Evolutionary conservation across 2,797 vertebrate genomes (phyloP).

Genomic region (Manis javanica): DNA sequence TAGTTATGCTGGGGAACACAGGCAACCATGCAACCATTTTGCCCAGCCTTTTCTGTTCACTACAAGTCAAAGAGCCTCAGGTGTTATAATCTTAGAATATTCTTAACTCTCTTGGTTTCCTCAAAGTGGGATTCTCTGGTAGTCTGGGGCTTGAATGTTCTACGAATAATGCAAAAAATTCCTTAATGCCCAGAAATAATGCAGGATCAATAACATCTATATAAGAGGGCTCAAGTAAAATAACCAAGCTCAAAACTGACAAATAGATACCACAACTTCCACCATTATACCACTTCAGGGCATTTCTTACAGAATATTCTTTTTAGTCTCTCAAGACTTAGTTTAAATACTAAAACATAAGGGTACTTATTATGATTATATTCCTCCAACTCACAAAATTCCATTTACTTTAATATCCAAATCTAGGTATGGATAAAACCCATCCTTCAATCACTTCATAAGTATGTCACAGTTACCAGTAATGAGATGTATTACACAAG

Average conservation of each 20-base stretch:
- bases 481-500: background rate
- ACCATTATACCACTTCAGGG: background rate
- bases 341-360: conserved; percentile 28
- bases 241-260: background rate
- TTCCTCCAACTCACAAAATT: background rate
- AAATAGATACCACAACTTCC: background rate
- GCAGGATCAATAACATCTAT: background rate
- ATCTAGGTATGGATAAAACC: conserved; percentile 5
- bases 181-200: background rate
- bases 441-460: background rate
- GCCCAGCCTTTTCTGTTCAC: background rate
- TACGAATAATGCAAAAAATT: background rate
- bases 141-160: background rate
- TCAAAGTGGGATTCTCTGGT: background rate
- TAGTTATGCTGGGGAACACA: background rate
- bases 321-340: conserved; percentile 8
- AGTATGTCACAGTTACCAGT: background rate
- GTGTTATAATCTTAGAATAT: background rate
- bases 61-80: background rate
- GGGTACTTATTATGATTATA: background rate
- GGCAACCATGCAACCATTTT: background rate
- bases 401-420: conserved; percentile 22
- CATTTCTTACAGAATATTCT: conserved; percentile 28
- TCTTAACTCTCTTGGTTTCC: background rate
- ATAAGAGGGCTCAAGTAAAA: background rate